Conservation (phyloP, 1,140 invertebrate species). For the Piezodorus guildinii region DNA sequence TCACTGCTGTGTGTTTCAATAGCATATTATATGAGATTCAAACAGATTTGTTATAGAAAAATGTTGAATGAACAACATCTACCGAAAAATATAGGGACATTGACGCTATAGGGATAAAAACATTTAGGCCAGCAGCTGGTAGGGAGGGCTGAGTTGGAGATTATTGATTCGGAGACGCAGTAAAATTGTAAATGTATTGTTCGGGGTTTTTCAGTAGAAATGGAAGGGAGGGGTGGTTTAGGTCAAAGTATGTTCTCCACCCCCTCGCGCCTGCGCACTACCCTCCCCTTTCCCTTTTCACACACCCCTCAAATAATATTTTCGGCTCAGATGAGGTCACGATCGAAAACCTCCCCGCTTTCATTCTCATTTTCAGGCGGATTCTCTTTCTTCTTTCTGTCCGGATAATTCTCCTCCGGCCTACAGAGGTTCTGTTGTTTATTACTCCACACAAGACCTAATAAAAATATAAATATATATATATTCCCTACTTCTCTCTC, state of each 20-base stretch:
- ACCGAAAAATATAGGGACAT: too few relatives aligned
- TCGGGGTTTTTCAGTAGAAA: conserved; percentile 15
- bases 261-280: not conserved
- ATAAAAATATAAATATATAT: too few relatives aligned
- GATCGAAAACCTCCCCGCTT: conserved; percentile 2
- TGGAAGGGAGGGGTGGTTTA: conserved; percentile 7
- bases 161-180: conserved; percentile 7
- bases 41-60: too few relatives aligned
- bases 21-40: too few relatives aligned
- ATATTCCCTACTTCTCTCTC: too few relatives aligned
- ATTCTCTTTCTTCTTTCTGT: not conserved
- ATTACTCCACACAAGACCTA: too few relatives aligned
- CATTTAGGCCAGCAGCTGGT: not conserved
- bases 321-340: conserved; percentile 2
- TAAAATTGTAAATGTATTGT: conserved; percentile 15
- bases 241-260: conserved; percentile 11
- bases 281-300: not conserved
- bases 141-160: not conserved
- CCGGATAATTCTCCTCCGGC: not conserved
- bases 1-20: too few relatives aligned
- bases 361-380: conserved; percentile 3
- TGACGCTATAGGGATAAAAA: too few relatives aligned
- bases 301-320: conserved; percentile 14
- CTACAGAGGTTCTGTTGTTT: not conserved
- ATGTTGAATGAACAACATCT: too few relatives aligned